Evolutionary conservation across 2,113 vertebrate species (phyloP), one percentile per base, ranked within the genome.

Genomic region (Camelus dromedarius): DNA sequence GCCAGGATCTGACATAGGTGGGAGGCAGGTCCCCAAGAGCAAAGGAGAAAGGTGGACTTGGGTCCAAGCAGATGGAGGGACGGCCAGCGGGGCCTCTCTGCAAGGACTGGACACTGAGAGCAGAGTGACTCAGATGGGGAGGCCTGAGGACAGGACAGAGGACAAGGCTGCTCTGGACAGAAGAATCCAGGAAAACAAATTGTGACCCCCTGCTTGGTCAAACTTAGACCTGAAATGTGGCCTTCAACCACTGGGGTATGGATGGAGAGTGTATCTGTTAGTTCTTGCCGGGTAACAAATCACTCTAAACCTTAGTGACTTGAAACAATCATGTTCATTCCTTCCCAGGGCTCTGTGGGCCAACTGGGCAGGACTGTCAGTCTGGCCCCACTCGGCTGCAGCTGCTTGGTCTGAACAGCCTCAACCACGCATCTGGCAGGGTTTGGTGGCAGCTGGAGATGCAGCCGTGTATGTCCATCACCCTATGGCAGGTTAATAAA

Each of bases 401-500:
- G 24, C n/a, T 20, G 22, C 11, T 8, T 19, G 38, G n/a, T 42
- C 15, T 32, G 0, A 1, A 9, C 5, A 22, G 35, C 30, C 30
- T 88, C 22, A 6, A 32, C 48, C 64, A 18, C 13, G 6, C 4
- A 2, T 8, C 81, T 32, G 56, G 48, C n/a, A 11, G 48, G 15
- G 42, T 10, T 10, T 24, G 30, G 7, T 1, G 3, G 26, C 46
- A 32, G 56, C 60, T 54, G 24, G n/a, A 62, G 42, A 22, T 54
- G 30, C 56, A 69, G 62, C 60, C 69, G 54, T 0, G 0, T 1
- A 0, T 2, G 48, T 62, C 22, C 58, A 38, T 56, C n/a, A 3
- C 0, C 0, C 0, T 8, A 58, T 1, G 42, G 58, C 67, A n/a
- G n/a, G 60, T 14, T 76, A n/a, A 32, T 50, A 32, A 76, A 13